Base-by-base conservation (phyloP, 1,140 invertebrate genomes). In the Dolichoris vasculosae region DNA sequence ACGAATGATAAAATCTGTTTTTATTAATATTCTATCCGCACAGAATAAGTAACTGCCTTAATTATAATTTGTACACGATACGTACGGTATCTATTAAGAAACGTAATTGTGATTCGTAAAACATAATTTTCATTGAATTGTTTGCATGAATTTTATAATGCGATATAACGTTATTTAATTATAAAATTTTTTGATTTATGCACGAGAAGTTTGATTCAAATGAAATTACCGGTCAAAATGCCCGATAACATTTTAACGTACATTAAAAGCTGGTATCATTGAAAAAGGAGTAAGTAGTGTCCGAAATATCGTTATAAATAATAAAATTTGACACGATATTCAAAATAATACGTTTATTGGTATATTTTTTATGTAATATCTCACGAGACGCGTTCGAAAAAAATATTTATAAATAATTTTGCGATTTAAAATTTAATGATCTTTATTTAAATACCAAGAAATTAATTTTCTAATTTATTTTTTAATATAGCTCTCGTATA, bases 121-220 rank as follows among this genome's bases (percentile, higher is more conserved):
- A 71, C 1, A 26, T 38, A 40, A 71, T 40, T 30, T 71, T 38
- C 0, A 40, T 2, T 71, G 20, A 69, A 67, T 11, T 67, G 64
- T 67, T 67, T 35, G 30, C 6, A 8, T 67, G 64, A 67, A 67
- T 67, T 67, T 67, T 38, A 17, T 20, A 38, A 26, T 9, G 4
- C 20, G 9, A 20, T 43, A n/a, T 43, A 40, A 73, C 11, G 43
- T 6, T 26, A 1, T 17, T 73, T 38, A 38, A 38, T 17, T 73
- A 73, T 73, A 73, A 73, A 43, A 73, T 73, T 73, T 73, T 73
- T 73, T 73, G 17, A 73, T 43, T 73, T 73, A 43, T n/a, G 69
- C 11, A n/a, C 38, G n/a, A 73, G 8, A 43, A n/a, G 17, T n/a
- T 26, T 40, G 17, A 43, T 8, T 73, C 38, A 73, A 43, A 73